phyloP scores from a whole-genome alignment of 2,888 invertebrate genomes.

The Entomobrya multifasciata region DNA sequence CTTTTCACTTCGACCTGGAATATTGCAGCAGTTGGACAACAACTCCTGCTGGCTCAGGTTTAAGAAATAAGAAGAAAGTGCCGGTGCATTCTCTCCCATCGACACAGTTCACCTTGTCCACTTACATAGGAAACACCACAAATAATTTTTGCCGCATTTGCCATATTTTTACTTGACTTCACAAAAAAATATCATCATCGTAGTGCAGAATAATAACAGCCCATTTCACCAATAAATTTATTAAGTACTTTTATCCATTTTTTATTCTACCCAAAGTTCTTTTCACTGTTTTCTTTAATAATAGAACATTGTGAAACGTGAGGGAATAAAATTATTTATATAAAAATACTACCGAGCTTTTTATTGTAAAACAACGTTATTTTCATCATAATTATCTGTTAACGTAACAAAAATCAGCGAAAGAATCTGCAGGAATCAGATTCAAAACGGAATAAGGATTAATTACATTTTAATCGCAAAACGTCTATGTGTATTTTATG shows the following conservation, averaged over 20 bases:
- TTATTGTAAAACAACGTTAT: not conserved
- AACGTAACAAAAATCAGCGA: not conserved
- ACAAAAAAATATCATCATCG: too few species aligned
- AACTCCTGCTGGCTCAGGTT: not conserved
- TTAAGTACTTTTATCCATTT: too few species aligned
- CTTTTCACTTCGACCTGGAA: too few species aligned
- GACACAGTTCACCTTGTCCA: conserved; percentile 49
- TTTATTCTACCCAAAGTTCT: too few species aligned
- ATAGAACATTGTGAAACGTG: not conserved
- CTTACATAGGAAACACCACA: conserved; percentile 36
- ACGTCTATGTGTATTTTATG: too few species aligned
- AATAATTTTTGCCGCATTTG: conserved; percentile 28
- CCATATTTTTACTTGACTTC: not conserved
- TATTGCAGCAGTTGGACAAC: not conserved
- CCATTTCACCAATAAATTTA: too few species aligned
- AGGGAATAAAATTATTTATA: not conserved
- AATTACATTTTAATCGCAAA: too few species aligned
- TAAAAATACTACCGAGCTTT: not conserved
- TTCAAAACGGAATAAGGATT: not conserved
- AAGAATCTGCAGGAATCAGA: conserved; percentile 8
- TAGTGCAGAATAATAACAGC: too few species aligned
- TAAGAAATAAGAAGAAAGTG: conserved; percentile 25
- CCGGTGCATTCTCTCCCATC: not conserved
- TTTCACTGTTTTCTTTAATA: too few species aligned
- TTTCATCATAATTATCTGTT: not conserved